Evolutionary conservation across 2,888 invertebrate species (phyloP), one percentile per base, ranked within the genome.

Genomic region (Leptopilina syphax): DNA sequence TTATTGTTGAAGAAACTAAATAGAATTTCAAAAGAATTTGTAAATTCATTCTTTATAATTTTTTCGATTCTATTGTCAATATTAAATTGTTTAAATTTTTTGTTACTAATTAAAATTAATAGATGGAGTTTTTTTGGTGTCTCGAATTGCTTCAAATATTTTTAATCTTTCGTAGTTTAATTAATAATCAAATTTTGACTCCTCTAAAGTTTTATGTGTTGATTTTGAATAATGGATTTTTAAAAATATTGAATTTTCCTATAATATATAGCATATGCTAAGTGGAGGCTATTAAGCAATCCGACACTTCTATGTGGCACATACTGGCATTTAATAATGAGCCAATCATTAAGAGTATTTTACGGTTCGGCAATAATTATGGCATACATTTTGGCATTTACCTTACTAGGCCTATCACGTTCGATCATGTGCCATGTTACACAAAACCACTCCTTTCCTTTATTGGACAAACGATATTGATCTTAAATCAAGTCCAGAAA

Each of bases 361-460:
- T 79, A 77, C 79, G 18, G 13, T 44, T 68, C 60, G 77, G 79
- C 76, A 80, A 82, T 85, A 86, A 86, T 87, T 85, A 84, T 81
- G 70, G 80, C 80, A 82, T 77, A 80, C 83, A 82, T 84, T 86
- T 86, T 85, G 84, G 83, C 84, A 84, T 84, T 84, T 79, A 82
- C 80, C 66, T 63, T 70, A 60, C 77, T 77, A 79, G 65, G 66
- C 60, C 73, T 67, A 77, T 67, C 67, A 77, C 77, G 77, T 65
- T 77, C 65, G 24, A 68, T 24, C 68, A 66, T 68, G 10, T 63
- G 76, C 44, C 44, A 44, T 18, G 47, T 54, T 50, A 50, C n/a
- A 66, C 10, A 54, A 68, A 67, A 67, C 76, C 79, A 67, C 76
- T 79, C 67, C 76, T 65, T 63, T 63, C 63, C 63, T 63, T 63